phyloP scores from a whole-genome alignment of 2,797 vertebrate species.

The Moxostoma hubbsi region DNA sequence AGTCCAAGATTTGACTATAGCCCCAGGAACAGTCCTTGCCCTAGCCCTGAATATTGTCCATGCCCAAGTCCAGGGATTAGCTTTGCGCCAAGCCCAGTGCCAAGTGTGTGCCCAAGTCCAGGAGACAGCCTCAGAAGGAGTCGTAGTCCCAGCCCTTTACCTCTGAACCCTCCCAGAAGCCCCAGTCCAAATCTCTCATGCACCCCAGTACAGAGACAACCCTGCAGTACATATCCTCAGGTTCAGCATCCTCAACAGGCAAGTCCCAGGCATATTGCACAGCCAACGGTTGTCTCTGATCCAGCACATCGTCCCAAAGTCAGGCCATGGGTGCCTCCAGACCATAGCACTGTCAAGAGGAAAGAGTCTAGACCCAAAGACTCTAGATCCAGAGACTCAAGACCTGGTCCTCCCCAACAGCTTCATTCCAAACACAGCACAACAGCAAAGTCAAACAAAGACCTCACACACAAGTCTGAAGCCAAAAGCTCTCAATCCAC shows the following conservation, averaged over 20 bases:
- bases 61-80: slow-evolving; percentile 77
- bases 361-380: slow-evolving; percentile 42
- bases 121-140: slow-evolving; percentile 64
- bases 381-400: slow-evolving; percentile 52
- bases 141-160: slow-evolving; percentile 60
- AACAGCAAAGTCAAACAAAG: slow-evolving; percentile 58
- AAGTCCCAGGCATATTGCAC: slow-evolving; percentile 55
- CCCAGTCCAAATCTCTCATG: slow-evolving; percentile 74
- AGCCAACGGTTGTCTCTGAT: slow-evolving; percentile 53
- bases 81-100: slow-evolving; percentile 73
- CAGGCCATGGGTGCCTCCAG: slow-evolving; percentile 65
- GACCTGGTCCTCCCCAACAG: slow-evolving; percentile 47
- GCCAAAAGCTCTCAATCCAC: slow-evolving; percentile 42
- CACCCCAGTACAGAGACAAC: slow-evolving; percentile 39
- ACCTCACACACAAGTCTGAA: slow-evolving; percentile 45
- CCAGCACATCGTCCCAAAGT: slow-evolving; percentile 64
- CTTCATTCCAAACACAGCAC: slow-evolving; percentile 52
- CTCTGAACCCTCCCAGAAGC: slow-evolving; percentile 62
- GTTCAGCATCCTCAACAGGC: slow-evolving; percentile 46
- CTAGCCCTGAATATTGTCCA: slow-evolving; percentile 74
- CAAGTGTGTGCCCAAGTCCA: slow-evolving; percentile 68
- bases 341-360: slow-evolving; percentile 57
- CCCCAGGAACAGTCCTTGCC: slow-evolving; percentile 66
- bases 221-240: slow-evolving; percentile 50
- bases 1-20: slow-evolving; percentile 80